Evolutionary conservation across 1,140 invertebrate species (phyloP).

Genomic region (Macrocentrus cingulum): DNA sequence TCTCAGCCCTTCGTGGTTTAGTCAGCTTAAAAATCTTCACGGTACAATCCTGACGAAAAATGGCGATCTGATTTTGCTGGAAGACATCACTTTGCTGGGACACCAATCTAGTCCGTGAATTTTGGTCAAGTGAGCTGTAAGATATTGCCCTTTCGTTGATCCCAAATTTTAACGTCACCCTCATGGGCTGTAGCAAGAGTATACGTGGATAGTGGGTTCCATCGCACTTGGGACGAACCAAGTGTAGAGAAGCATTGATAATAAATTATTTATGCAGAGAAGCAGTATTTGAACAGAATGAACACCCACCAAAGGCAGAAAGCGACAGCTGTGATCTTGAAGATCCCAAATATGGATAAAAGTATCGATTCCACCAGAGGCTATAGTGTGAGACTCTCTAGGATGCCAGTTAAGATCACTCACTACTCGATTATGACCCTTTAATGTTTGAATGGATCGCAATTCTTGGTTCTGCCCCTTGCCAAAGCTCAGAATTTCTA

Average conservation of each 20-base stretch:
- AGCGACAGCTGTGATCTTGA: conserved; percentile 80
- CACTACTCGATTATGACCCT: conserved; percentile 84
- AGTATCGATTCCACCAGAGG: conserved; percentile 91
- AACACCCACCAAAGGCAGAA: conserved; percentile 76
- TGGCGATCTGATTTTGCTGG: conserved; percentile 84
- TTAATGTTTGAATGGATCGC: conserved; percentile 71
- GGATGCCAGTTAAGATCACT: conserved; percentile 93
- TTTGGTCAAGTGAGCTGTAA: conserved; percentile 88
- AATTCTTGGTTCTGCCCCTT: conserved; percentile 62
- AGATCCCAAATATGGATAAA: conserved; percentile 94
- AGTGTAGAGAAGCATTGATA: conserved; percentile 64
- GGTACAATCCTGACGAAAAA: conserved; percentile 90
- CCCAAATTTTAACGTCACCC: conserved; percentile 94
- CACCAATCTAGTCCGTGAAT: conserved; percentile 94
- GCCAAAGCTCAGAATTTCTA: conserved; percentile 80
- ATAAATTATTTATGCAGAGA: conserved; percentile 10
- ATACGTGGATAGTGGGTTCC: conserved; percentile 83
- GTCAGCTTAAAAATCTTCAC: conserved; percentile 93
- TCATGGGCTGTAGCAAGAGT: conserved; percentile 92
- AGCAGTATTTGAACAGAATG: no score
- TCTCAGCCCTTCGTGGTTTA: conserved; percentile 79
- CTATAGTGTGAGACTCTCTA: conserved; percentile 84
- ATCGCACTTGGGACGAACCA: conserved; percentile 91
- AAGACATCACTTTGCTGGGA: no score
- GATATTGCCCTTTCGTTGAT: conserved; percentile 90